Evolutionary conservation across 1,140 invertebrate genomes (phyloP), one percentile per base, ranked within the genome.

Genomic region (Meteorus sp.): DNA sequence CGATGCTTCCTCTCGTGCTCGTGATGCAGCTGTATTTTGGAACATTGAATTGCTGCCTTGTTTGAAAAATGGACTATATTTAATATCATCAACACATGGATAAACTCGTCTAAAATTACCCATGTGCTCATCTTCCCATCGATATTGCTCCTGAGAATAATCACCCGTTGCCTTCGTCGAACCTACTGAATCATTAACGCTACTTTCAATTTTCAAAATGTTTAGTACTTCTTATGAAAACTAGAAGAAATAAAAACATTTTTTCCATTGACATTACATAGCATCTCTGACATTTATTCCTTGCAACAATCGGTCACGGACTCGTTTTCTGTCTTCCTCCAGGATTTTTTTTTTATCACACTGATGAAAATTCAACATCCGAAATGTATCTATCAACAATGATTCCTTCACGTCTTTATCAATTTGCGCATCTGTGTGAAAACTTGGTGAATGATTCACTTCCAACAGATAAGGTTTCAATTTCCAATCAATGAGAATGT

Each of bases 361-460:
- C 62, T 89, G 84, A 62, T 87, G 86, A 41, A 94, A 85, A 78
- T 94, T 93, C 50, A 95, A 82, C 76, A 96, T 86, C 3, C 86
- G 83, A 60, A 95, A 88, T 2, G 92, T 94, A 68, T 95, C 92
- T 31, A 80, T 83, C n/a, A 96, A 76, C 3, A 96, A 78, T 0
- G 83, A 79, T 67, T 92, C 88, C 73, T 96, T 96, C 2, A 96
- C 87, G 67, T 93, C 91, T 56, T 84, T 83, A 70, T 96, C 93
- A 39, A 95, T 78, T 56, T 85, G 83, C 1, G 91, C 87, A 71
- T 94, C 91, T 0, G 91, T 94, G 66, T 92, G 89, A 70, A 94
- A 94, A 78, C 93, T 95, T 2, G 93, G 93, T 3, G 92, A 95
- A 70, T 94, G 93, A 78, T 96, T 95, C 75, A 93, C 92, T 80